Evolutionary conservation across 1,140 invertebrate genomes (phyloP).

Genomic region (Pygmarrhopalites habei): DNA sequence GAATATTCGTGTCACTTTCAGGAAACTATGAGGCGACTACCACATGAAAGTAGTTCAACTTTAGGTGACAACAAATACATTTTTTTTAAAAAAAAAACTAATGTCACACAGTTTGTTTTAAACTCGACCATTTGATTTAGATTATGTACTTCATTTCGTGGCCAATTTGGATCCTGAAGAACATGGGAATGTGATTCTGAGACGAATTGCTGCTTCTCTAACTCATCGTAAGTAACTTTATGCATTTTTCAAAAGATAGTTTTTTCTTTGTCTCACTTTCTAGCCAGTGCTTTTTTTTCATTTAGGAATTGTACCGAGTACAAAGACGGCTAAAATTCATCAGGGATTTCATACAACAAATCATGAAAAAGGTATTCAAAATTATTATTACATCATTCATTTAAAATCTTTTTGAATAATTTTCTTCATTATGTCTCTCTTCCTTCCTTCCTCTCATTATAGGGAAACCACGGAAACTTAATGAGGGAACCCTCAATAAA

Average conservation of each 20-base stretch:
- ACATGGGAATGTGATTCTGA: slow-evolving; percentile 22
- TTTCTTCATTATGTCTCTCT: no score
- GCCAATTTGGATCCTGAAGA: slow-evolving; percentile 29
- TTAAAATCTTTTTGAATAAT: background rate
- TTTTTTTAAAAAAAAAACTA: no score
- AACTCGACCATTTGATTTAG: no score
- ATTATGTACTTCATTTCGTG: slow-evolving; percentile 36
- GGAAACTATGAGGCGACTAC: slow-evolving; percentile 25
- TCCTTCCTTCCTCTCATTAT: background rate
- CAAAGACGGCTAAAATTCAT: slow-evolving; percentile 17
- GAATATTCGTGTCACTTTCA: no score
- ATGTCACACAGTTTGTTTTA: no score
- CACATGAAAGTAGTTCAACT: slow-evolving; percentile 23
- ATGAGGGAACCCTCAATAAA: slow-evolving; percentile 37
- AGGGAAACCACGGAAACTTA: slow-evolving; percentile 37
- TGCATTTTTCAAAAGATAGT: no score
- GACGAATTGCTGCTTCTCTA: slow-evolving; percentile 31
- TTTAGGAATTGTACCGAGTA: slow-evolving; percentile 32
- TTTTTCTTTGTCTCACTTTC: no score
- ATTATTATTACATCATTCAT: no score
- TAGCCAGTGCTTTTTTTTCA: no score
- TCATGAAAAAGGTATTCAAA: slow-evolving; percentile 31
- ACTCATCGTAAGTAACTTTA: no score
- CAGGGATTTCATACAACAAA: slow-evolving; percentile 32
- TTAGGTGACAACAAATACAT: no score